phyloP scores from a whole-genome alignment of 2,888 invertebrate genomes.

The Venustoraphidia nigricollis region DNA sequence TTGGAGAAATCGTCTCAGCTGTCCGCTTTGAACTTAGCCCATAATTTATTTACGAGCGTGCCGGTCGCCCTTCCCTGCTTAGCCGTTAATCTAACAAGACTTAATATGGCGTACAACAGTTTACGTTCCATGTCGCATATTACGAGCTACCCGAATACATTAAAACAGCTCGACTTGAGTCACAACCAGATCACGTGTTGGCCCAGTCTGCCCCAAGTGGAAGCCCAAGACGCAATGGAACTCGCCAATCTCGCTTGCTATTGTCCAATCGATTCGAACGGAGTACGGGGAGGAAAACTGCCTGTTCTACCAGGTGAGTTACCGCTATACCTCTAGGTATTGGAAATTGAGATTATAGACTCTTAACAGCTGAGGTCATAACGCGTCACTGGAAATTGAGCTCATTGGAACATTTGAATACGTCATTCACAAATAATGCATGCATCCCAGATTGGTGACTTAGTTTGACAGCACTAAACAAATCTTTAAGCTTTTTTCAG shows the following conservation, averaged over 20 bases:
- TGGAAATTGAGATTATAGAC: too few species aligned
- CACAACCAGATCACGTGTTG: conserved; percentile 83
- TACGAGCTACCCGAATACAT: conserved; percentile 73
- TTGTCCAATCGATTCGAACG: conserved; percentile 28
- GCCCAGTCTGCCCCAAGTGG: conserved; percentile 70
- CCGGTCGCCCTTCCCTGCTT: conserved; percentile 83
- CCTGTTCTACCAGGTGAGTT: conserved; percentile 22
- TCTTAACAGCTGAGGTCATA: too few species aligned
- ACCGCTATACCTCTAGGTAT: background rate
- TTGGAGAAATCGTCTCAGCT: conserved; percentile 47
- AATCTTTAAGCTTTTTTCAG: too few species aligned
- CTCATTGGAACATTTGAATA: conserved; percentile 1
- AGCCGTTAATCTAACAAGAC: conserved; percentile 67
- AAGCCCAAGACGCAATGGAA: conserved; percentile 39
- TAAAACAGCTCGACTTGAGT: conserved; percentile 85
- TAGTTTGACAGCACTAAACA: too few species aligned
- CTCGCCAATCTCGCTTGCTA: conserved; percentile 59
- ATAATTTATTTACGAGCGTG: conserved; percentile 78
- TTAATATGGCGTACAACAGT: conserved; percentile 86
- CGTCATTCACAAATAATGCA: too few species aligned
- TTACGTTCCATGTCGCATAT: conserved; percentile 69
- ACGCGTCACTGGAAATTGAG: too few species aligned
- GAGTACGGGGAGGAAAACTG: conserved; percentile 22
- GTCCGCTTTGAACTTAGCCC: conserved; percentile 68
- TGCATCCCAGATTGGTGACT: too few species aligned